A percentile compares a stretch with the other conserved stretches of the same genome.
phyloP scores from a whole-genome alignment of 2,113 vertebrate species.

The Podiceps cristatus region DNA sequence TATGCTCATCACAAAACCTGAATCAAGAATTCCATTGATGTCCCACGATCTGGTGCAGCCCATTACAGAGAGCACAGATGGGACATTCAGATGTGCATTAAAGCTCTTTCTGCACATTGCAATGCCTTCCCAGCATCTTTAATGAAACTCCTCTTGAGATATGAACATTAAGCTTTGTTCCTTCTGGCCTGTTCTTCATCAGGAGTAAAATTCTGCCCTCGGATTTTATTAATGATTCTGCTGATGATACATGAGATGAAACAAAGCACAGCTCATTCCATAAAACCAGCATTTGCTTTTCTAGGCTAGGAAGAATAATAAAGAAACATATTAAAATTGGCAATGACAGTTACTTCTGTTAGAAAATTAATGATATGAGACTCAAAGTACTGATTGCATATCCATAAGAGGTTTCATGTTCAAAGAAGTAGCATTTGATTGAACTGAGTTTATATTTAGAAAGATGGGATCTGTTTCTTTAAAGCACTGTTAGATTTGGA shows the following conservation, averaged over 20 bases:
- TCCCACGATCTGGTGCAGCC: background rate
- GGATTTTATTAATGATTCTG: conserved; percentile 23
- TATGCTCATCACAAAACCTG: background rate
- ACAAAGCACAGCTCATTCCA: conserved; percentile 38
- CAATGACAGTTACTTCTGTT: background rate
- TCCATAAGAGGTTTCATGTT: conserved; percentile 32
- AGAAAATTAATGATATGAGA: conserved; percentile 38
- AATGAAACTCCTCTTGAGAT: conserved; percentile 13
- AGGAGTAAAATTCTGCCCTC: conserved; percentile 26
- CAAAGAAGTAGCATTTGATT: conserved; percentile 29
- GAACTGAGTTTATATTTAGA: conserved; percentile 46
- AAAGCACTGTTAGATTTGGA: background rate
- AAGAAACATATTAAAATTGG: conserved; percentile 24
- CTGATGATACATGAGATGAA: conserved; percentile 22
- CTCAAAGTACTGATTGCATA: conserved; percentile 46
- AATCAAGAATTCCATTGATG: background rate
- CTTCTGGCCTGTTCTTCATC: conserved; percentile 11
- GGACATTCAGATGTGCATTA: background rate
- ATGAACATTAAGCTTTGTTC: background rate
- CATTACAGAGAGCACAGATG: background rate
- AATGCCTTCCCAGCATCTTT: background rate
- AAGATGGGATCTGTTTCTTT: background rate
- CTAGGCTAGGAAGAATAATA: background rate
- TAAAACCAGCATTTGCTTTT: conserved; percentile 22
- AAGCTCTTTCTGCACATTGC: background rate